These are phyloP conservation scores for Melanocharis versteri DNA, from an alignment of 2,113 vertebrate species.

Conservation along the genomic window DNA sequence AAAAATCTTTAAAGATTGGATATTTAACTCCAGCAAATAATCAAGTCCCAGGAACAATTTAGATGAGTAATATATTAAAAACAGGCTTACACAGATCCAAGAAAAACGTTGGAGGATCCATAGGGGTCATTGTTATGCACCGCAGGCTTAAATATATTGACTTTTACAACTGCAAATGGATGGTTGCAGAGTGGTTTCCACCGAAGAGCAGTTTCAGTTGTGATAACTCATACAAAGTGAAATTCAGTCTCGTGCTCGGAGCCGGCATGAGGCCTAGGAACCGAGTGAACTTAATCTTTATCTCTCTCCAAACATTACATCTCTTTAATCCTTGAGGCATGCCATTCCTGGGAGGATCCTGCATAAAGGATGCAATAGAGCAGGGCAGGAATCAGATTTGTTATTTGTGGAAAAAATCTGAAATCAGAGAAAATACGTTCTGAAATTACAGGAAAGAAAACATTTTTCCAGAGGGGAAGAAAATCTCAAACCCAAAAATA, in stretches of 20 bases:
- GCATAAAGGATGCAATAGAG: constrained; percentile 12
- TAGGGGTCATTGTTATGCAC: constrained; percentile 66
- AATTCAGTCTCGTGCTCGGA: constrained; percentile 27
- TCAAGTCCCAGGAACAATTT: constrained; percentile 60
- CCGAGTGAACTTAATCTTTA: constrained; percentile 45
- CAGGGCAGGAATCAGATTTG: background rate
- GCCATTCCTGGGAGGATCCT: constrained; percentile 47
- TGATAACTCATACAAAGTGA: constrained; percentile 55
- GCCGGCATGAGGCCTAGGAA: constrained; percentile 40
- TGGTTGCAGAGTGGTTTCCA: constrained; percentile 47
- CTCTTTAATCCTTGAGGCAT: constrained; percentile 57
- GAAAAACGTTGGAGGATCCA: constrained; percentile 63
- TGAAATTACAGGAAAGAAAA: constrained; percentile 54
- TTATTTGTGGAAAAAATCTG: constrained; percentile 49
- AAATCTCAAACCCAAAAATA: constrained; percentile 9
- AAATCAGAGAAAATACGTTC: background rate
- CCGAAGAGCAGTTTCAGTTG: constrained; percentile 46
- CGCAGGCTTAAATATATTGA: constrained; percentile 66
- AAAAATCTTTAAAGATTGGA: constrained; percentile 66
- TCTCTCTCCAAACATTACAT: constrained; percentile 50
- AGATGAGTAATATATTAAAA: constrained; percentile 74
- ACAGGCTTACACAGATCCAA: constrained; percentile 55
- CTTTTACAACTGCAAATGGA: constrained; percentile 64
- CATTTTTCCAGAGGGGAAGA: constrained; percentile 3
- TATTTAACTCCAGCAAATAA: constrained; percentile 67